phyloP scores from a whole-genome alignment of 2,888 invertebrate genomes.

The Xestoiulus laeticollis region DNA sequence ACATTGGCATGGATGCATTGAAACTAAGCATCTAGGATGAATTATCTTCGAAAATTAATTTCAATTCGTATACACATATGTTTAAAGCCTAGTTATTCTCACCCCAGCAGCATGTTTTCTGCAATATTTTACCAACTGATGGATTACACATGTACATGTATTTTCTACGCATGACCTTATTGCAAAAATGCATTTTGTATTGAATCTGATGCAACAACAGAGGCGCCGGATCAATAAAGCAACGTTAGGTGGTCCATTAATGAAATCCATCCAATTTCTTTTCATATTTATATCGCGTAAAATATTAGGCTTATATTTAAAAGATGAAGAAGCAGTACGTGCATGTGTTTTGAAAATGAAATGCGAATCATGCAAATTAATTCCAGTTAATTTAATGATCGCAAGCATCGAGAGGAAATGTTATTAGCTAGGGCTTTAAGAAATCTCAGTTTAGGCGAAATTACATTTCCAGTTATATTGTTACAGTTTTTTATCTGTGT shows the following conservation, averaged over 20 bases:
- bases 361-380: constrained; percentile 25
- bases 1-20: no score
- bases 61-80: no score
- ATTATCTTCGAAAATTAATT: no score
- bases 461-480: not conserved
- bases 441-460: constrained; percentile 5
- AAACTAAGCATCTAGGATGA: no score
- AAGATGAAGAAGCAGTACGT: not conserved
- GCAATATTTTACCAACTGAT: not conserved
- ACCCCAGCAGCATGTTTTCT: not conserved
- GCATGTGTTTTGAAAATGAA: constrained; percentile 7
- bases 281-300: constrained; percentile 15
- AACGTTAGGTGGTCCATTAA: constrained; percentile 25
- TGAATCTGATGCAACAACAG: not conserved
- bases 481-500: not conserved
- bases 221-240: not conserved
- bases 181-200: not conserved
- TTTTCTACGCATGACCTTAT: not conserved
- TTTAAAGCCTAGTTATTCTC: not conserved
- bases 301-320: not conserved
- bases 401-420: not conserved
- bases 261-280: constrained; percentile 37
- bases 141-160: not conserved
- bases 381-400: constrained; percentile 8
- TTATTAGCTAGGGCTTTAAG: not conserved